phyloP scores from a whole-genome alignment of 2,113 vertebrate genomes.

The Protomyctophum bolini region DNA sequence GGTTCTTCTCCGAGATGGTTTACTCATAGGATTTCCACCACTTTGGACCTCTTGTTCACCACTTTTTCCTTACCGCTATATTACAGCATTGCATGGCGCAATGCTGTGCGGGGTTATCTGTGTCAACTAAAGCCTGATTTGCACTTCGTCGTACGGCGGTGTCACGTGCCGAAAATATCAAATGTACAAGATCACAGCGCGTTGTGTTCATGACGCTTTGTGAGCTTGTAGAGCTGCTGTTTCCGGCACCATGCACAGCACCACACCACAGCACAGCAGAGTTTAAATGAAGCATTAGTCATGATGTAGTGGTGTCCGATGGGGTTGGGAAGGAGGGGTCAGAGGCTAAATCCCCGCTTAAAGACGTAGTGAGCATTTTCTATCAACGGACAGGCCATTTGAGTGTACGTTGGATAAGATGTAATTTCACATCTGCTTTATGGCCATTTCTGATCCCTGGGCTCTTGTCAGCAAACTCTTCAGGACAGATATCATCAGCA shows the following conservation, averaged over 20 bases:
- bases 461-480: constrained; percentile 80
- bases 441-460: constrained; percentile 80
- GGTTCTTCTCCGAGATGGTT: constrained; percentile 49
- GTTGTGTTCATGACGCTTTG: too few species aligned
- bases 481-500: constrained; percentile 82
- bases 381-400: constrained; percentile 82
- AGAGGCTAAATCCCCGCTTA: constrained; percentile 81
- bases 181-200: too few species aligned
- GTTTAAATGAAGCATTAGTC: constrained; percentile 27
- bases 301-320: constrained; percentile 71
- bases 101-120: constrained; percentile 56
- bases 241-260: too few species aligned
- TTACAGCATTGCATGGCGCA: constrained; percentile 44
- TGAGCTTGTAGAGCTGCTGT: too few species aligned
- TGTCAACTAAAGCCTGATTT: constrained; percentile 37
- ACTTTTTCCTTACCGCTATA: constrained; percentile 18
- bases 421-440: constrained; percentile 84
- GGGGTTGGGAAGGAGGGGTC: constrained; percentile 64
- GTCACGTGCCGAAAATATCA: too few species aligned
- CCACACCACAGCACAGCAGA: too few species aligned
- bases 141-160: too few species aligned
- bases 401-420: constrained; percentile 76
- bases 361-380: constrained; percentile 76
- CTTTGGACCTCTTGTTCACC: constrained; percentile 34
- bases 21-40: constrained; percentile 51